phyloP scores from a whole-genome alignment of 2,888 invertebrate genomes.

The Anorthoa munda region DNA sequence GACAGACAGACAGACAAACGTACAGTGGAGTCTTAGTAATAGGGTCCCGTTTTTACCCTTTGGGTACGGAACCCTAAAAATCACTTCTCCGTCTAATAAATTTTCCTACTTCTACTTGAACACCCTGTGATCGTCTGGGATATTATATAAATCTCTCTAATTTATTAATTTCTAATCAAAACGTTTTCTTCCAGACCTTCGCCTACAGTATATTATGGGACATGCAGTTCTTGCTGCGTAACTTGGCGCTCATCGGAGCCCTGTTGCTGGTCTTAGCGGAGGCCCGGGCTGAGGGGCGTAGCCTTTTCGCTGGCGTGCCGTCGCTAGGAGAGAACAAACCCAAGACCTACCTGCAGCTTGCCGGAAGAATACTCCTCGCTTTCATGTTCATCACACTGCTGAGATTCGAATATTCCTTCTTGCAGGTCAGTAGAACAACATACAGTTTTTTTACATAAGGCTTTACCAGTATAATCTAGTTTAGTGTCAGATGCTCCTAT shows the following conservation, averaged over 20 bases:
- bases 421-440: constrained; percentile 92
- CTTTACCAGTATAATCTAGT: too few species aligned
- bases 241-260: constrained; percentile 99
- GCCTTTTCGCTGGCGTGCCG: constrained; percentile 98
- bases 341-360: constrained; percentile 98
- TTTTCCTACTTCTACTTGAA: too few species aligned
- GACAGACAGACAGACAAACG: too few species aligned
- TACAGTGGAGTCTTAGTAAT: too few species aligned
- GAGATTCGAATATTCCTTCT: constrained; percentile 97
- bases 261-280: constrained; percentile 99
- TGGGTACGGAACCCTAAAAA: too few species aligned
- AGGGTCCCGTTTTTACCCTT: too few species aligned
- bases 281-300: constrained; percentile 97
- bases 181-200: constrained; percentile 92
- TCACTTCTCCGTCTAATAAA: too few species aligned
- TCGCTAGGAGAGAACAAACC: constrained; percentile 98
- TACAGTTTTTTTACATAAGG: too few species aligned
- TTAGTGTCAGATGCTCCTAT: too few species aligned
- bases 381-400: constrained; percentile 99
- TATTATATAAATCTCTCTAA: too few species aligned
- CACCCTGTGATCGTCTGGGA: too few species aligned
- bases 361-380: constrained; percentile 98
- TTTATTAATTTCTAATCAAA: not conserved
- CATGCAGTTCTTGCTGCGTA: constrained; percentile 98
- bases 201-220: constrained; percentile 99